Conservation (phyloP, 2,797 vertebrate genomes). For the Hypotaenidia okinawae region DNA sequence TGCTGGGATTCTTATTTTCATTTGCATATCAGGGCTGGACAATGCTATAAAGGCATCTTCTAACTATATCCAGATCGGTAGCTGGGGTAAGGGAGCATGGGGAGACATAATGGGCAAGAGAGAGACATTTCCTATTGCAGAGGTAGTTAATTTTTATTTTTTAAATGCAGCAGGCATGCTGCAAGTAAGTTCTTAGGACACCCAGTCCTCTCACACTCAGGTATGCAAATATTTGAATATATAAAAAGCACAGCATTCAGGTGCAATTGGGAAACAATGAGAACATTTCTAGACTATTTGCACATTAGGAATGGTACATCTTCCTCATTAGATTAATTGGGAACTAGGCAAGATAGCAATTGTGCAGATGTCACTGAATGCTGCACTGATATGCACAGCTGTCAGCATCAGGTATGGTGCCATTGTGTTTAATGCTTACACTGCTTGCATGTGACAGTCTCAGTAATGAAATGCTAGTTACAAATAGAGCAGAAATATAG, state of each 20-base stretch:
- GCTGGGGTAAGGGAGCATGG: not conserved
- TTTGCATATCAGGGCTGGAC: not conserved
- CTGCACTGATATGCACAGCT: not conserved
- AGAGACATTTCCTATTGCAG: not conserved
- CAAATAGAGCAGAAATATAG: not conserved
- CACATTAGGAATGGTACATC: slow-evolving; percentile 10
- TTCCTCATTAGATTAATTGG: slow-evolving; percentile 40
- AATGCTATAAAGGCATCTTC: not conserved
- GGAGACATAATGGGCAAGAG: not conserved
- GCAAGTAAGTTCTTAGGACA: not conserved
- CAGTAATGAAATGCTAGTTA: not conserved
- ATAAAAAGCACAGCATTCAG: not conserved
- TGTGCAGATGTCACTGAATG: slow-evolving; percentile 21
- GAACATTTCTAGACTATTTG: not conserved
- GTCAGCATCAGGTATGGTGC: slow-evolving; percentile 1
- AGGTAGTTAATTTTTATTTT: not conserved
- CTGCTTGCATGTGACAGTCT: not conserved
- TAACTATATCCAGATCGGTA: not conserved
- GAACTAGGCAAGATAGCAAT: not conserved
- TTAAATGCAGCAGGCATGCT: not conserved
- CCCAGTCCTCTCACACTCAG: not conserved
- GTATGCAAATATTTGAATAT: slow-evolving; percentile 23
- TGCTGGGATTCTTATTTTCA: not conserved
- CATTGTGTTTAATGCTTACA: not conserved
- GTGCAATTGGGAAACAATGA: not conserved